A percentile compares a stretch with the other conserved stretches of the same genome.
phyloP scores from a whole-genome alignment of 2,113 vertebrate genomes.

The Psephotus haematonotus region DNA sequence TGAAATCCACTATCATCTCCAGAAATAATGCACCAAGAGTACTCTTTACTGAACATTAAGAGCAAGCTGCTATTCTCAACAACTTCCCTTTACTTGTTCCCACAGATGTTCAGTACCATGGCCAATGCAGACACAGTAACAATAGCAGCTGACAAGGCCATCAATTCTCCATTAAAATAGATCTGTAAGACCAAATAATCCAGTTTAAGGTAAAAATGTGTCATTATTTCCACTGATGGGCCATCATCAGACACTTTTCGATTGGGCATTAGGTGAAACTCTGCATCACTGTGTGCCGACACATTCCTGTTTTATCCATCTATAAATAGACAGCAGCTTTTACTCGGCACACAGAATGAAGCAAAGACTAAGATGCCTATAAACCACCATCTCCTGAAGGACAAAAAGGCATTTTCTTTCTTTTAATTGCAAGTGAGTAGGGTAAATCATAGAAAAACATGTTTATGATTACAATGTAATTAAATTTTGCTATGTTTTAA shows the following conservation, averaged over 20 bases:
- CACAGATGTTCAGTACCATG: not conserved
- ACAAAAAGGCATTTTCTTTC: not conserved
- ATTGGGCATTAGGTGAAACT: not conserved
- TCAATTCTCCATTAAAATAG: constrained; percentile 32
- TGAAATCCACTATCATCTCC: not conserved
- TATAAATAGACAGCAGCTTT: constrained; percentile 13
- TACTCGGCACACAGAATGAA: not conserved
- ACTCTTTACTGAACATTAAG: not conserved
- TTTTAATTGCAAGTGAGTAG: not conserved
- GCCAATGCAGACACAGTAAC: not conserved
- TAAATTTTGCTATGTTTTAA: not conserved
- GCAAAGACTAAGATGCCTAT: not conserved
- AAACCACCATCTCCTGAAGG: not conserved
- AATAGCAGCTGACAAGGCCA: not conserved
- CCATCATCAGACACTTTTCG: not conserved
- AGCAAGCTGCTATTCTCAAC: not conserved
- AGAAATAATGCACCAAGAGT: not conserved
- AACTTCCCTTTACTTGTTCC: not conserved
- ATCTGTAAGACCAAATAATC: constrained; percentile 17
- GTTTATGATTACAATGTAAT: not conserved
- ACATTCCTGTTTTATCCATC: not conserved
- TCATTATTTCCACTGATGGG: constrained; percentile 33
- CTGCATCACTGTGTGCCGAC: not conserved
- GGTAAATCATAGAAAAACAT: not conserved
- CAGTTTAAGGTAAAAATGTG: constrained; percentile 1